Evolutionary conservation across 2,888 invertebrate species (phyloP).

Genomic region (Plagodis pulveraria): DNA sequence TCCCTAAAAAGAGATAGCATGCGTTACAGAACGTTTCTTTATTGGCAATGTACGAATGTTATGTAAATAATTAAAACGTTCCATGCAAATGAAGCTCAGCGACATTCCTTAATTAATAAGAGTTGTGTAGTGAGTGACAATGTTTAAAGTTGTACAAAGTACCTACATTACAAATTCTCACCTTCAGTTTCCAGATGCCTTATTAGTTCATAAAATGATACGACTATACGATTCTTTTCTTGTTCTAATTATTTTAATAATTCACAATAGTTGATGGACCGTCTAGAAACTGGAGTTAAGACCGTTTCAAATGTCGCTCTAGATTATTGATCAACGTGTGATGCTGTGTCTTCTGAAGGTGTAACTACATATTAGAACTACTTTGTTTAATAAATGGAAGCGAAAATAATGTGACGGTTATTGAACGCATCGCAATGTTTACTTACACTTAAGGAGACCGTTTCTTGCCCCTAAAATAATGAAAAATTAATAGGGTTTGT

Average conservation of each 20-base stretch:
- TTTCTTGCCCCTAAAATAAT: constrained; percentile 19
- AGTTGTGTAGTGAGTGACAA: constrained; percentile 8
- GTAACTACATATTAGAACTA: constrained; percentile 15
- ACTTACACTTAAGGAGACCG: constrained; percentile 29
- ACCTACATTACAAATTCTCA: too few relatives aligned
- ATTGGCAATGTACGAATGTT: neutral
- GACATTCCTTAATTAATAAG: too few relatives aligned
- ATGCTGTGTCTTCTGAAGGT: constrained; percentile 6
- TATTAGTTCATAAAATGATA: too few relatives aligned
- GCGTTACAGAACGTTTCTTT: neutral
- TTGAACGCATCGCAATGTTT: constrained; percentile 18
- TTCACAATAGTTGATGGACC: too few relatives aligned
- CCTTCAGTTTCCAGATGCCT: too few relatives aligned
- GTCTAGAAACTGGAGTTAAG: too few relatives aligned
- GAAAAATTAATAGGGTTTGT: constrained; percentile 19
- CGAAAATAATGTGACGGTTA: constrained; percentile 17
- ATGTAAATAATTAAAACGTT: constrained; percentile 9
- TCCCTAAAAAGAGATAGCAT: too few relatives aligned
- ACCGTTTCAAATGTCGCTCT: too few relatives aligned
- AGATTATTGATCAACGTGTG: neutral
- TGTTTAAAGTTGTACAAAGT: too few relatives aligned
- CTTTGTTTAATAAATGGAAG: constrained; percentile 11
- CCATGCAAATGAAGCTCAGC: constrained; percentile 21
- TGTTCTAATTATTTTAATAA: too few relatives aligned
- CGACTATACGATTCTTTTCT: too few relatives aligned